Evolutionary conservation across 2,797 vertebrate species (phyloP), one percentile per base, ranked within the genome.

Genomic region (Margarornis squamiger): DNA sequence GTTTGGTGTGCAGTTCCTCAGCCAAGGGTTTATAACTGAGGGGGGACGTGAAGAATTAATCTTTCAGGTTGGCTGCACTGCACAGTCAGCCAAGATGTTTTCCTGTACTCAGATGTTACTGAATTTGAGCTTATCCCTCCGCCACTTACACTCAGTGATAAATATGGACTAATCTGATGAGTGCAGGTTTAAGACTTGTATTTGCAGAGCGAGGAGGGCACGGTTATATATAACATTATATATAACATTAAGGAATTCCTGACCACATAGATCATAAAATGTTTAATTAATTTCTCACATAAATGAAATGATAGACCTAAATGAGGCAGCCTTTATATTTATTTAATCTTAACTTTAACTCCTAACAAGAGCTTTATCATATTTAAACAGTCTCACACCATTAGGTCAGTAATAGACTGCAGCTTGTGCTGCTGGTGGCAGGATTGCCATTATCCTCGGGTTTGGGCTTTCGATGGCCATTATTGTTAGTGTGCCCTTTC

Each of bases 301-400:
- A 81, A 77, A 63, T 27, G 76, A 86, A 92, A 38, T 0, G 24
- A 49, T n/a, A 87, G 38, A 18, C 88, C 66, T 79, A 79, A 93
- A 87, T 65, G 72, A 94, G 49, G 26, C 54, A 80, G 65, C 45
- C 27, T 65, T 85, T 71, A 30, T 89, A 79, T 91, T 77, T 86
- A 63, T 83, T 93, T 92, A 92, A 80, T 74, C 61, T 89, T 90
- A 61, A 83, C 63, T 82, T 88, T 72, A 79, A 63, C 46, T 93
- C 58, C 52, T 90, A 86, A 91, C 41, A 82, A 75, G 57, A 54
- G 49, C 32, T 90, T 91, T 91, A 87, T 85, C 83, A 46, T 88
- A 59, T 93, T 91, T 85, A 79, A 97, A 52, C 43, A 92, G 63
- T 81, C 67, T 86, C 79, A 70, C 80, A 52, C 79, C 77, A 63